phyloP scores from a whole-genome alignment of 1,140 invertebrate genomes.

The Trialeurodes vaporariorum region DNA sequence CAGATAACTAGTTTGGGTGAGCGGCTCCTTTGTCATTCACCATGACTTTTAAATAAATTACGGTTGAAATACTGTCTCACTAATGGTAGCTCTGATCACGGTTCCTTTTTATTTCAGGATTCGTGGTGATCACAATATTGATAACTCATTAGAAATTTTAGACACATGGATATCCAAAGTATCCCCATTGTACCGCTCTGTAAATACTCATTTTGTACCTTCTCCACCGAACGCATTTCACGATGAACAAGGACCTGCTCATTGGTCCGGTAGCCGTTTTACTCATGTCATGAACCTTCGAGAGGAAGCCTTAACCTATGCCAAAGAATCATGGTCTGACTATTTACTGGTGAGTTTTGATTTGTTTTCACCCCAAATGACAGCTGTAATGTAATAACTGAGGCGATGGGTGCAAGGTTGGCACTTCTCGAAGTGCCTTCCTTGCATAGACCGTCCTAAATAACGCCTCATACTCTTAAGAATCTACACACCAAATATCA shows the following conservation, averaged over 20 bases:
- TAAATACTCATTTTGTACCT: conserved; percentile 49
- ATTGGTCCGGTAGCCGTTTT: conserved; percentile 69
- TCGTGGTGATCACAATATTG: conserved; percentile 75
- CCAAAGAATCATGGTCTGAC: conserved; percentile 66
- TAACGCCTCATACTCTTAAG: no score
- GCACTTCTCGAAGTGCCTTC: no score
- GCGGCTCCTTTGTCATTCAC: neutral
- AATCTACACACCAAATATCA: no score
- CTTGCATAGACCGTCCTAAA: no score
- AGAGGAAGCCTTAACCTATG: conserved; percentile 62
- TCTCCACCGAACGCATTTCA: conserved; percentile 35
- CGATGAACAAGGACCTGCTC: conserved; percentile 52
- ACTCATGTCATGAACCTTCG: conserved; percentile 67
- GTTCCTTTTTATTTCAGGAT: conserved; percentile 50
- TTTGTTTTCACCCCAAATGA: no score
- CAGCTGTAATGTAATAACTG: no score
- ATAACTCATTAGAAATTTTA: conserved; percentile 60
- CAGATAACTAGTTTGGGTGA: neutral
- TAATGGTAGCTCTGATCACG: no score
- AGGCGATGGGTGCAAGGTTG: no score
- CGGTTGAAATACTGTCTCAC: no score
- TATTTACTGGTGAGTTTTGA: conserved; percentile 59
- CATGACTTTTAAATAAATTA: neutral
- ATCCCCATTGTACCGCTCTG: conserved; percentile 53
- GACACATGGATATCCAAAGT: conserved; percentile 55